Base-by-base conservation (phyloP, 1,140 invertebrate species). In the Philotrypesis tridentata region DNA sequence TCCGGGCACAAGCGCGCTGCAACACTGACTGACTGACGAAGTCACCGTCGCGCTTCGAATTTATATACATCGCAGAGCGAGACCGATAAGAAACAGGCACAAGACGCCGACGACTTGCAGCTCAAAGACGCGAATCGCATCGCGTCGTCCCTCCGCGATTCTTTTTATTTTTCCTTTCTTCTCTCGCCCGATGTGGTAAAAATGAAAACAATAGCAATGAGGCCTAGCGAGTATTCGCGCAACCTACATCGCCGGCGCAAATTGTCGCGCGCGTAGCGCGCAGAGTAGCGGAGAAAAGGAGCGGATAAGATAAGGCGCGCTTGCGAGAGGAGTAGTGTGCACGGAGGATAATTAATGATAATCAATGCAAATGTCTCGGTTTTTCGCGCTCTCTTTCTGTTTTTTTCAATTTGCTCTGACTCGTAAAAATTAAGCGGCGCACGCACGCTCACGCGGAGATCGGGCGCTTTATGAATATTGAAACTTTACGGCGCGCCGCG, bases 351-450 rank as follows among this genome's bases (percentile, higher is more conserved):
- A 68, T 68, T 70, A 37, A 70, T 70, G 67, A 1, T 70, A 70
- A 70, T 70, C 21, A 70, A 70, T 70, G 67, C 21, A 72, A 43
- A 72, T 43, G 37, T 21, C 31, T 21, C 11, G 0, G 31, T 17
- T 33, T 27, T 29, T 31, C 67, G 67, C 29, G 31, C 67, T 65
- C 63, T 65, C 0, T 27, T 65, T 65, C 63, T 65, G 0, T 25
- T 65, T 29, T 37, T 65, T 65, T 65, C 63, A 29, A 70, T 70
- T 70, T 37, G 67, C 21, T 29, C 14, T 3, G 29, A 21, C 67
- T 70, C 67, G 21, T 70, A 70, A 70, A 70, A 68, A 29, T 68
- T 31, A 68, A 70, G 31, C 31, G 67, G 63, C 27, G 21, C 48
- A 17, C 21, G 21, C n/a, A n/a, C n/a, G n/a, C n/a, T n/a, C n/a